phyloP scores from a whole-genome alignment of 2,888 invertebrate species.

The Chrysolina americana region DNA sequence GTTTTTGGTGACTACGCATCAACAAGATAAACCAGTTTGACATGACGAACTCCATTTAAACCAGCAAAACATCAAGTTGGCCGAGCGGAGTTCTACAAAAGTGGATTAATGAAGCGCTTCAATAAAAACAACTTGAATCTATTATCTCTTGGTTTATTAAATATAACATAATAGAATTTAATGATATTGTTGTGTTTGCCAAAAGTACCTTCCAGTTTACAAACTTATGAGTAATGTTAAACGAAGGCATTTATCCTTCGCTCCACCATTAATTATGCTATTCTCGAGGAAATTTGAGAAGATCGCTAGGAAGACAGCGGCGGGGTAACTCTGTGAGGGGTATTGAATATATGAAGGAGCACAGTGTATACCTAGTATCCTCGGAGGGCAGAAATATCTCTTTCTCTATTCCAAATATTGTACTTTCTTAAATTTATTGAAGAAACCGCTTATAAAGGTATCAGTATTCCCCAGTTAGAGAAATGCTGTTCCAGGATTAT shows the following conservation, averaged over 20 bases:
- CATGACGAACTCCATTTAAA: background rate
- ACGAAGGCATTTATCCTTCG: slow-evolving; percentile 37
- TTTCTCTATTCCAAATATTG: too few relatives aligned
- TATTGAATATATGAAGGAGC: too few relatives aligned
- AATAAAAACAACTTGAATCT: slow-evolving; percentile 45
- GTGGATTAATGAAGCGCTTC: slow-evolving; percentile 42
- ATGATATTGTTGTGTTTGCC: slow-evolving; percentile 48
- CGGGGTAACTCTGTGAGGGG: background rate
- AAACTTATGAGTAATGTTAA: slow-evolving; percentile 45
- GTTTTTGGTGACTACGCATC: background rate
- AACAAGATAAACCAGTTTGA: background rate
- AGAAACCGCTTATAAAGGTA: too few relatives aligned
- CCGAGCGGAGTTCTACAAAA: slow-evolving; percentile 31
- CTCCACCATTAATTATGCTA: slow-evolving; percentile 28
- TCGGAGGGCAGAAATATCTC: too few relatives aligned
- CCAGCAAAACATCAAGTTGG: slow-evolving; percentile 9
- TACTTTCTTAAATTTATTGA: too few relatives aligned
- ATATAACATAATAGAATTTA: slow-evolving; percentile 48
- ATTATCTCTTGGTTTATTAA: slow-evolving; percentile 45
- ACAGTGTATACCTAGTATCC: too few relatives aligned
- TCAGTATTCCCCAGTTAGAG: too few relatives aligned
- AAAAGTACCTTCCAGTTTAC: slow-evolving; percentile 44
- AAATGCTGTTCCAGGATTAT: too few relatives aligned
- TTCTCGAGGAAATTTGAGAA: slow-evolving; percentile 4
- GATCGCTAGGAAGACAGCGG: slow-evolving; percentile 5